Evolutionary conservation across 2,113 vertebrate genomes (phyloP), one percentile per base, ranked within the genome.

Genomic region (Salvelinus namaycush): DNA sequence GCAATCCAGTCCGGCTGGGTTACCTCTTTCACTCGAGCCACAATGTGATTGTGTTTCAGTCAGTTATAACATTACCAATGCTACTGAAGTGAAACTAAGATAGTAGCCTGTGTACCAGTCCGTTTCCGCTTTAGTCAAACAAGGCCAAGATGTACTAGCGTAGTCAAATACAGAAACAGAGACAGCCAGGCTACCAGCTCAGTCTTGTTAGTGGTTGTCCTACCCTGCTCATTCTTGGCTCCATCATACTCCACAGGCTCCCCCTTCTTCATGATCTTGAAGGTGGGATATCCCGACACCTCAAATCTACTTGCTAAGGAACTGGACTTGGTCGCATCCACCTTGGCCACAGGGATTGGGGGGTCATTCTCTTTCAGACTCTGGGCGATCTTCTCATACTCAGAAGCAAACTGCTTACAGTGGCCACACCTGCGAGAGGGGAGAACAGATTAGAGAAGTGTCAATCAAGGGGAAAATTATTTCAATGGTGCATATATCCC

Each of bases 181-280:
- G 8, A 39, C 34, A 44, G 39, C 9, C 39, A 44, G 9, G 39
- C 39, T 18, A 18, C 14, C 16, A 54, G 54, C 26, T 18, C 51
- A n/a, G 27, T 67, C 26, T 44, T 44, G 31, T 22, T 20, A 1
- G 22, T 13, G n/a, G 16, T 14, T 27, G 20, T 31, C 81, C 44
- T 82, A 99, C 98, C 98, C 16, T 90, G 92, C 85, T 97, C 94
- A 0, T 94, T 94, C 62, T 97, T 89, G n/a, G 93, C 91, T 68
- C 97, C 97, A 0, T 99, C 97, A 0, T 98, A 99, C 79, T 98
- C 96, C 68, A 99, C 85, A 1, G 96, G 76, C 39, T 98, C 94
- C 2, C 97, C 96, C 14, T 97, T 97, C 83, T 99, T 99, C 49
- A 99, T 81, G 79, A 99, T 96, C 92, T 99, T 99, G 81, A 99